Percentiles rank a stretch among this genome's conserved stretches.
These are phyloP conservation scores for Archips xylosteana DNA, from an alignment of 2,888 invertebrate genomes.

Conservation along the genomic window DNA sequence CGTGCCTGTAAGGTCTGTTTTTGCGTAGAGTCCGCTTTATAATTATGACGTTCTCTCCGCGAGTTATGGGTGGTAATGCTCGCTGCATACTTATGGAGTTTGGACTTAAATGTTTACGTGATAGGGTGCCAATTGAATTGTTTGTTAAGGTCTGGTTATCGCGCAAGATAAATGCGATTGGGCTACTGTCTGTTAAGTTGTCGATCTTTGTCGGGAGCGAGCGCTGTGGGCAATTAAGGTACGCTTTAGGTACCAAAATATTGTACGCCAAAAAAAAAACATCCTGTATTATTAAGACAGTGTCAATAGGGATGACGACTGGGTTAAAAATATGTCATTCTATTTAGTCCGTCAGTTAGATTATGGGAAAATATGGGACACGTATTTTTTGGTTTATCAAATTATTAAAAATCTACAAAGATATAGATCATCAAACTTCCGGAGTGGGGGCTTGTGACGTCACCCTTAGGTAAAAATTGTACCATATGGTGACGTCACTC, in stretches of 20 bases:
- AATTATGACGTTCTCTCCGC: constrained; percentile 47
- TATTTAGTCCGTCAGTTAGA: too few relatives aligned
- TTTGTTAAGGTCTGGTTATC: neutral
- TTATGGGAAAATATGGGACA: too few relatives aligned
- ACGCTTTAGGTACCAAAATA: constrained; percentile 21
- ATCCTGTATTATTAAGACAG: constrained; percentile 6
- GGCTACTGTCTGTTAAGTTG: constrained; percentile 34
- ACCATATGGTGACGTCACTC: too few relatives aligned
- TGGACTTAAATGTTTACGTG: constrained; percentile 44
- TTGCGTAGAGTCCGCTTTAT: constrained; percentile 45
- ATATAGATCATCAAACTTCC: too few relatives aligned
- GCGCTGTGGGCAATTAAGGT: constrained; percentile 23
- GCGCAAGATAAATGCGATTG: constrained; percentile 29
- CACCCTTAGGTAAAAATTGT: too few relatives aligned
- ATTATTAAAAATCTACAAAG: too few relatives aligned
- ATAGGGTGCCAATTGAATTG: neutral
- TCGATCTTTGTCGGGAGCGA: constrained; percentile 25
- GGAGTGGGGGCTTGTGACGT: too few relatives aligned
- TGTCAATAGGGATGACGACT: too few relatives aligned
- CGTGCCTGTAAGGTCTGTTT: constrained; percentile 47
- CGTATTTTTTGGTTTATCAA: too few relatives aligned
- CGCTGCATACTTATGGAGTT: neutral
- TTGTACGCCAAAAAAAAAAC: constrained; percentile 1
- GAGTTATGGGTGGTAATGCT: constrained; percentile 48
- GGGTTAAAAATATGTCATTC: too few relatives aligned